These are phyloP conservation scores for Phalloptychus januarius DNA, from an alignment of 2,797 vertebrate species.

Conservation along the genomic window DNA sequence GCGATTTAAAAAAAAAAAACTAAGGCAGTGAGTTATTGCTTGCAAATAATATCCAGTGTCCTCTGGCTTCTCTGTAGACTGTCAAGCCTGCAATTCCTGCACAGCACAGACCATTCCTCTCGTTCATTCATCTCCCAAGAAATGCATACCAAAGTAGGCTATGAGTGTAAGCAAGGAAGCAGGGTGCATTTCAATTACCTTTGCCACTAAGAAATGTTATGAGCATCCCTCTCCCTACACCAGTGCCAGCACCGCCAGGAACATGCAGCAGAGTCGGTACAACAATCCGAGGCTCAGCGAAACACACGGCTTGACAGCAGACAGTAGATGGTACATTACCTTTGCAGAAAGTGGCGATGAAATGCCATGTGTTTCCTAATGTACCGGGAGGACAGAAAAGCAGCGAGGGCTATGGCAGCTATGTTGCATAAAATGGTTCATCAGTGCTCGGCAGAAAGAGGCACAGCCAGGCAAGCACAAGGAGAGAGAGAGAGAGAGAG, in stretches of 20 bases:
- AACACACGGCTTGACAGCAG: constrained; percentile 65
- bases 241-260: constrained; percentile 53
- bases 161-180: constrained; percentile 26
- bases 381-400: constrained; percentile 63
- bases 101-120: constrained; percentile 46
- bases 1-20: constrained; percentile 30
- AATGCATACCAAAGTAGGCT: constrained; percentile 29
- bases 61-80: constrained; percentile 57
- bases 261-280: constrained; percentile 73
- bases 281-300: constrained; percentile 57
- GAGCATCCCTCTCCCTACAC: constrained; percentile 56
- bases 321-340: constrained; percentile 72
- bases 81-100: constrained; percentile 46
- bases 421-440: constrained; percentile 84
- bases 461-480: constrained; percentile 72
- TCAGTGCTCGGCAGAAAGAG: constrained; percentile 79
- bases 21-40: constrained; percentile 49
- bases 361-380: constrained; percentile 73
- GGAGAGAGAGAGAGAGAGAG: constrained; percentile 54
- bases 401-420: constrained; percentile 70
- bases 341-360: constrained; percentile 65
- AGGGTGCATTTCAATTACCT: constrained; percentile 39
- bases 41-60: constrained; percentile 68
- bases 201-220: constrained; percentile 56
- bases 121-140: constrained; percentile 40